Conservation (phyloP, 2,888 invertebrate species). For the Ennomos fuscantarius region DNA sequence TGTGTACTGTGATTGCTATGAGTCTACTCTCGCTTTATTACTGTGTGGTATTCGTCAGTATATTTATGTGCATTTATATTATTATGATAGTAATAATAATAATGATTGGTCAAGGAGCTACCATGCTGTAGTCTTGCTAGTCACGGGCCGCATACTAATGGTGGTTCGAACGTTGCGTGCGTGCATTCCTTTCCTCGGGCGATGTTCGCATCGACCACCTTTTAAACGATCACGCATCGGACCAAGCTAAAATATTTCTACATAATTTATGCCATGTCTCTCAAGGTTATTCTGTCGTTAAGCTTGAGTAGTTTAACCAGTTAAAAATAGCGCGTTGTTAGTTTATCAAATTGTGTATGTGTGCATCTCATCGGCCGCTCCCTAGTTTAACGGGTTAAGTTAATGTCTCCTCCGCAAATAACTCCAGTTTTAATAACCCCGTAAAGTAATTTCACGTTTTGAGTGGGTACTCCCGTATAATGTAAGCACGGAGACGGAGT, state of each 20-base stretch:
- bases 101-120: constrained; percentile 73
- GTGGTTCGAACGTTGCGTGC: constrained; percentile 65
- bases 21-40: too few relatives aligned
- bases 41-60: too few relatives aligned
- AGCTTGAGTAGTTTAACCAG: constrained; percentile 19
- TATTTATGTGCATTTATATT: constrained; percentile 46
- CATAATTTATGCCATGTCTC: constrained; percentile 42
- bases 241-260: constrained; percentile 34
- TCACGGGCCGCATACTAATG: constrained; percentile 76
- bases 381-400: constrained; percentile 41
- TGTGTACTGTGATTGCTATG: not conserved
- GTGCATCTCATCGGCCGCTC: constrained; percentile 22
- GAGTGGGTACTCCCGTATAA: constrained; percentile 51
- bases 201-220: constrained; percentile 46
- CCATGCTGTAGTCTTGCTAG: constrained; percentile 69
- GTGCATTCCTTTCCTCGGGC: constrained; percentile 67
- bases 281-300: constrained; percentile 33
- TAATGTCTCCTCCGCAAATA: constrained; percentile 64
- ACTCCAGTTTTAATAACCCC: constrained; percentile 63
- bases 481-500: constrained; percentile 51
- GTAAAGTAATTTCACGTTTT: constrained; percentile 60
- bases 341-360: constrained; percentile 8
- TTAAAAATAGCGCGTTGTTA: constrained; percentile 23
- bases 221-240: constrained; percentile 43
- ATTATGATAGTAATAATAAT: constrained; percentile 62